Percentiles rank a stretch among this genome's conserved stretches.
Evolutionary conservation across 2,113 vertebrate genomes (phyloP).

Genomic region (Arvicanthis niloticus): DNA sequence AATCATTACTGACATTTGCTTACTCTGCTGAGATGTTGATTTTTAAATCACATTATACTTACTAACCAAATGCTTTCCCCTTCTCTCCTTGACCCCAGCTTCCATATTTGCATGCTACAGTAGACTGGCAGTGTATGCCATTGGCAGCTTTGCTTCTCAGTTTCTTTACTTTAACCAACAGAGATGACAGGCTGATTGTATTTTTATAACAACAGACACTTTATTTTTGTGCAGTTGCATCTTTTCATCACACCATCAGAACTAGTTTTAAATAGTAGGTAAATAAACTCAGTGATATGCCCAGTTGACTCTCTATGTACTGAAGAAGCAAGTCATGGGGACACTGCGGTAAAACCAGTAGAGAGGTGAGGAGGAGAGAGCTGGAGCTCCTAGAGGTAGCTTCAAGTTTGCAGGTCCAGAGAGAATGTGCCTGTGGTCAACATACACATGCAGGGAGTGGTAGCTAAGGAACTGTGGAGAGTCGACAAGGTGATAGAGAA

Average conservation of each 20-base stretch:
- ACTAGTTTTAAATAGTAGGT: background rate
- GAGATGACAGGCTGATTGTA: background rate
- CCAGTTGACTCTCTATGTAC: background rate
- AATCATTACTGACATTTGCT: background rate
- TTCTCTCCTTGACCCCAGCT: background rate
- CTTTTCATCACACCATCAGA: background rate
- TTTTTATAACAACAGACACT: background rate
- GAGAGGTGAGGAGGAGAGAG: background rate
- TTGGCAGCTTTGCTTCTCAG: constrained; percentile 21
- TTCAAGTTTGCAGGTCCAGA: background rate
- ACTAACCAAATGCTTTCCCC: background rate
- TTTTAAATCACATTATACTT: constrained; percentile 9
- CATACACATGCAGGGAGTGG: background rate
- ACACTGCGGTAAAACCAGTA: background rate
- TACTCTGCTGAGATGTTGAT: constrained; percentile 58
- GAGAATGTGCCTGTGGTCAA: background rate
- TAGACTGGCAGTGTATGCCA: background rate
- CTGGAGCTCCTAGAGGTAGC: fast-evolving
- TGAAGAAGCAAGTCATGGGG: background rate
- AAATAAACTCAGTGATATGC: background rate
- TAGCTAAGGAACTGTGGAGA: background rate
- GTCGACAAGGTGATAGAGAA: background rate
- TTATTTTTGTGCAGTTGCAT: constrained; percentile 36
- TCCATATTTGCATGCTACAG: background rate
- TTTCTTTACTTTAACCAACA: constrained; percentile 47